Base-by-base conservation (phyloP, 1,140 invertebrate species). In the Sycophaga agraensis region DNA sequence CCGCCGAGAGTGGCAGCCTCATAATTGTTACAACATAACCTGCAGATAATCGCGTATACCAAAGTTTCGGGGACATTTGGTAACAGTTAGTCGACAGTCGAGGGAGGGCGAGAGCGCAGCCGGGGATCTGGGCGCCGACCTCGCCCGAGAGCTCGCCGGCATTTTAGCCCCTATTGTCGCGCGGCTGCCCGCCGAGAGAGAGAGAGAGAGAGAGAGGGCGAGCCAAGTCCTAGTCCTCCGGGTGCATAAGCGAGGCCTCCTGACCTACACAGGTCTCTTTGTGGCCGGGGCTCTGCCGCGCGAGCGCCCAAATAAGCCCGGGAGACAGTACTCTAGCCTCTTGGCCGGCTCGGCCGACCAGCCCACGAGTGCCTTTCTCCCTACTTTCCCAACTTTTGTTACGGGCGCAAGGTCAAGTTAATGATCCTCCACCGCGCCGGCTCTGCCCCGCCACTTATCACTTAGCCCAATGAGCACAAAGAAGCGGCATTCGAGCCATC, bases 21-120 rank as follows among this genome's bases (percentile, higher is more conserved):
- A 75, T 80, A 80, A 79, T 80, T 81, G 78, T 78, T 80, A 76
- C 75, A 75, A 75, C 75, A 74, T 79, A 79, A 78, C 76, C 78
- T 77, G 71, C 70, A 76, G 77, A 80, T 81, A 81, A 79, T 81
- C 77, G 79, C 70, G 74, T 77, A 67, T 59, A 68, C 70, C 74
- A 79, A 79, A 80, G 73, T 80, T 79, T 79, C 70, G 70, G 71
- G 69, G 71, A 76, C 74, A 71, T 78, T 79, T 73, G 72, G 70
- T 69, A 71, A 73, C 68, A 75, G 76, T 79, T 79, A 74, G 76
- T 75, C 73, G 74, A 73, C 67, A 75, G 71, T 75, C 76, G 71
- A 64, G 64, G 58, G 55, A 43, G 48, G 45, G 51, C 17, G 48
- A 26, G 49, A 14, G 35, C 6, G 21, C 24, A n/a, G 54, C 50